phyloP scores from a whole-genome alignment of 2,888 invertebrate species.

The Himalopsyche anomala region DNA sequence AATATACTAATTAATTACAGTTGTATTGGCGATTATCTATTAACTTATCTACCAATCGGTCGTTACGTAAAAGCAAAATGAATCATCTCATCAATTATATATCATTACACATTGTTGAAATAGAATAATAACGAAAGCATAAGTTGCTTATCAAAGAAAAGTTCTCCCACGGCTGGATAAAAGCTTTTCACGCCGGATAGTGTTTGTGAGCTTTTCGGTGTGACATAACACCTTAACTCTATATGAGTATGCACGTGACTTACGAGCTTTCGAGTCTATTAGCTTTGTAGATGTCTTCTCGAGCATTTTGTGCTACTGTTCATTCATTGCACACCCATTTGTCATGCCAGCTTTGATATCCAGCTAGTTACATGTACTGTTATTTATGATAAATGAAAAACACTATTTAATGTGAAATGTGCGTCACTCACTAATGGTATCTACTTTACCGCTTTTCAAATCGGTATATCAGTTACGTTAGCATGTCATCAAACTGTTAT shows the following conservation, averaged over 20 bases:
- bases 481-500: neutral
- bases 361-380: neutral
- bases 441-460: neutral
- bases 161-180: neutral
- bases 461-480: neutral
- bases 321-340: conserved; percentile 2
- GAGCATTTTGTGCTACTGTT: conserved; percentile 2
- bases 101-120: too few relatives aligned
- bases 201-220: conserved; percentile 11
- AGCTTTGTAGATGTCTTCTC: conserved; percentile 4
- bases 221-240: conserved; percentile 4
- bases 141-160: neutral
- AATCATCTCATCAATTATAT: too few relatives aligned
- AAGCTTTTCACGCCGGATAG: conserved; percentile 2
- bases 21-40: too few relatives aligned
- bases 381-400: neutral
- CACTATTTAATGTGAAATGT: neutral
- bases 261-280: conserved; percentile 31
- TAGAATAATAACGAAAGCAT: too few relatives aligned
- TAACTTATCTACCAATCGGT: too few relatives aligned
- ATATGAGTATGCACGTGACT: conserved; percentile 26
- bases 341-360: conserved; percentile 22
- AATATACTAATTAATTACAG: too few relatives aligned
- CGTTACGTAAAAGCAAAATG: too few relatives aligned
- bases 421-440: neutral